Conservation (phyloP, 2,113 vertebrate genomes). For the Oryzias javanicus region DNA sequence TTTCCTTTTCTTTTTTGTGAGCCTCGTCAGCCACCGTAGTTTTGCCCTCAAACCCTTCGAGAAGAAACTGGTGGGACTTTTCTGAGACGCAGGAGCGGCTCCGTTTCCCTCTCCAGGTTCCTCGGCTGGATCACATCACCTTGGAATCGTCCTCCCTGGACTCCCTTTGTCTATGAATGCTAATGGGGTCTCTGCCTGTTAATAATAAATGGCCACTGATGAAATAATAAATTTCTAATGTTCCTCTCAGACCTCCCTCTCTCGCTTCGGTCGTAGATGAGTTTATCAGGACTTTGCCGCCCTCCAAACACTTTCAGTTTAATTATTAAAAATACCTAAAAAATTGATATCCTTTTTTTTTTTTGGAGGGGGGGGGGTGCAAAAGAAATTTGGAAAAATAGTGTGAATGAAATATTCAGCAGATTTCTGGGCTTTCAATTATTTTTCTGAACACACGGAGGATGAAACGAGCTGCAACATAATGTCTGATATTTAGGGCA, state of each 20-base stretch:
- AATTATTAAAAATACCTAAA: constrained; percentile 75
- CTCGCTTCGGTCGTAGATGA: constrained; percentile 55
- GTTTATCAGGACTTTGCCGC: constrained; percentile 63
- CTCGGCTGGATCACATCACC: constrained; percentile 52
- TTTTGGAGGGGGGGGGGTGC: constrained; percentile 58
- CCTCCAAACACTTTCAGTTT: constrained; percentile 72
- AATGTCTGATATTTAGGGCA: constrained; percentile 66
- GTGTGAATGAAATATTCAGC: constrained; percentile 69
- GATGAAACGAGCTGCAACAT: constrained; percentile 49
- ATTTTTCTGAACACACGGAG: constrained; percentile 62
- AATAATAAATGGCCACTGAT: constrained; percentile 76
- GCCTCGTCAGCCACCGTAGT: no score
- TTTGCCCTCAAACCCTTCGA: no score
- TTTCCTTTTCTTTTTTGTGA: no score
- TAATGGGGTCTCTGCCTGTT: constrained; percentile 62
- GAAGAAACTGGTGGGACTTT: no score
- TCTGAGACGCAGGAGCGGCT: constrained; percentile 35
- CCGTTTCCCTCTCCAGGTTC: constrained; percentile 40
- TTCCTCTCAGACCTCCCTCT: constrained; percentile 54
- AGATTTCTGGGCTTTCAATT: constrained; percentile 62
- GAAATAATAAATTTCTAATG: constrained; percentile 75
- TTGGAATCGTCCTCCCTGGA: constrained; percentile 57
- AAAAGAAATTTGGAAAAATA: constrained; percentile 54
- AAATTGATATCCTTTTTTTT: constrained; percentile 56
- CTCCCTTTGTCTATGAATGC: constrained; percentile 66